Percentiles rank a stretch among this genome's conserved stretches.
These are phyloP conservation scores for Tenthredo mesomela DNA, from an alignment of 2,888 invertebrate species.

Conservation along the genomic window DNA sequence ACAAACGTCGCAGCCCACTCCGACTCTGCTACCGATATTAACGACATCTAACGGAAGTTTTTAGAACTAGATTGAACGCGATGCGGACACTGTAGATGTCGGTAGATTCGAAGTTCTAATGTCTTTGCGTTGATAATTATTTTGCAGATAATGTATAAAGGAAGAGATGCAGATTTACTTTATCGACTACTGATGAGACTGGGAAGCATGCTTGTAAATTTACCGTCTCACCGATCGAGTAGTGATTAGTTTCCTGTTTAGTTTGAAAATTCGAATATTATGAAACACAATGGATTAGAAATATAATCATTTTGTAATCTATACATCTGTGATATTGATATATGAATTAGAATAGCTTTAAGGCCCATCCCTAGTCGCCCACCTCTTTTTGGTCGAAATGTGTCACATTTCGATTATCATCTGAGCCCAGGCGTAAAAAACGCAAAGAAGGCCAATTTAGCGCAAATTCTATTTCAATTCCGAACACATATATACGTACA, in stretches of 20 bases:
- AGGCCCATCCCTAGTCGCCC: too few species aligned
- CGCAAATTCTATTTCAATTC: too few species aligned
- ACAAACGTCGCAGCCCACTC: conserved; percentile 48
- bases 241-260: not conserved
- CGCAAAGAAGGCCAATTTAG: too few species aligned
- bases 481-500: too few species aligned
- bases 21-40: not conserved
- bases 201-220: not conserved
- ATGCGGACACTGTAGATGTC: not conserved
- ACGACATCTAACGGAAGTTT: not conserved
- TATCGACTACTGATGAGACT: not conserved
- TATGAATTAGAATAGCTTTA: too few species aligned
- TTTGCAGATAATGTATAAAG: not conserved
- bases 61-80: not conserved
- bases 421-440: too few species aligned
- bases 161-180: not conserved
- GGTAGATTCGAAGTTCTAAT: not conserved
- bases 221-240: not conserved
- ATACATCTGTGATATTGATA: not conserved
- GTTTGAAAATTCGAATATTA: not conserved
- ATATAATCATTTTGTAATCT: not conserved
- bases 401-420: too few species aligned
- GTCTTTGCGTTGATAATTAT: not conserved
- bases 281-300: not conserved
- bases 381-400: too few species aligned